Percentiles rank a stretch among this genome's conserved stretches.
Conservation (phyloP, 2,888 invertebrate genomes). For the Athalia circularis region DNA sequence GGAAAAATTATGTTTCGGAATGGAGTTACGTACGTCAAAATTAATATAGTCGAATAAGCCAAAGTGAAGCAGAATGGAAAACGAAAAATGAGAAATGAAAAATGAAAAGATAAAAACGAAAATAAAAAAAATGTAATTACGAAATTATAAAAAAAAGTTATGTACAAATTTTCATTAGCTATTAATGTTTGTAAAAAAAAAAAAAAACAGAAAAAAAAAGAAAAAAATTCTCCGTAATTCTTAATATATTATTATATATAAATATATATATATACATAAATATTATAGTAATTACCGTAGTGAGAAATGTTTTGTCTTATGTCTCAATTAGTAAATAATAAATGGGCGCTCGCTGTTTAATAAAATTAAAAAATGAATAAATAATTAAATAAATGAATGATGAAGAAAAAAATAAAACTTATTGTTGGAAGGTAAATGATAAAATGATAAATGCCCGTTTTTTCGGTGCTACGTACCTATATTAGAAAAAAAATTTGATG, state of each 20-base stretch:
- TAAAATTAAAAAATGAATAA: neutral
- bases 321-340: conserved; percentile 12
- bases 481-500: neutral
- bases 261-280: conserved; percentile 51
- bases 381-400: neutral
- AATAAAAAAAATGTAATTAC: conserved; percentile 46
- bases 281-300: conserved; percentile 51
- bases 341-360: conserved; percentile 20
- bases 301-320: conserved; percentile 32
- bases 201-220: conserved; percentile 8
- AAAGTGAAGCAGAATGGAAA: conserved; percentile 48
- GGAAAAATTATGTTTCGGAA: conserved; percentile 5
- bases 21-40: conserved; percentile 50
- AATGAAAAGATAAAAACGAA: neutral
- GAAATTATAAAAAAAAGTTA: conserved; percentile 56
- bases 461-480: conserved; percentile 30
- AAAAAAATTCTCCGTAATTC: conserved; percentile 65
- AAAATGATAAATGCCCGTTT: conserved; percentile 20
- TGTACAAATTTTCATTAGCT: conserved; percentile 71
- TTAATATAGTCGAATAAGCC: conserved; percentile 55
- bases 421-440: conserved; percentile 10
- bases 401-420: neutral
- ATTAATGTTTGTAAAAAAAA: conserved; percentile 64
- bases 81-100: conserved; percentile 42
- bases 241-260: conserved; percentile 59